Conservation (phyloP, 1,140 invertebrate species). For the Macrobrachium nipponense region DNA sequence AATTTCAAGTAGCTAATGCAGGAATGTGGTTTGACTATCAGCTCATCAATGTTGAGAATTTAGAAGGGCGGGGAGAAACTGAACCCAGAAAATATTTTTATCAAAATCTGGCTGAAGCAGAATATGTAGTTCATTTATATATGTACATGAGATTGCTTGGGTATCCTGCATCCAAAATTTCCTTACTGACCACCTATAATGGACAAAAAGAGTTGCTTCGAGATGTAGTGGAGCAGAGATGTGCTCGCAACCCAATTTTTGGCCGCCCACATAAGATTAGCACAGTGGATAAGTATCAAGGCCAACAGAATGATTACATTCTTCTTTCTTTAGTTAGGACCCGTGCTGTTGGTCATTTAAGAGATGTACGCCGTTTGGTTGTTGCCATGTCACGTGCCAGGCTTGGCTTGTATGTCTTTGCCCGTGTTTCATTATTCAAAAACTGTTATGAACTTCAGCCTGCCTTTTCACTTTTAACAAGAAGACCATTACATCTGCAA, state of each 20-base stretch:
- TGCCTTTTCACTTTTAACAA: slow-evolving; percentile 87
- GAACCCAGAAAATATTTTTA: slow-evolving; percentile 99
- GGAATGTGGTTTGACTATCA: slow-evolving; percentile 96
- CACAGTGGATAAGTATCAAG: slow-evolving; percentile 99
- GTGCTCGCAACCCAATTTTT: slow-evolving; percentile 96
- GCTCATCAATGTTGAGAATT: slow-evolving; percentile 95
- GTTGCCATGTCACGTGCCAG: slow-evolving; percentile 98
- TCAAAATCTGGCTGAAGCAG: slow-evolving; percentile 98
- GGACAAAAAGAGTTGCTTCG: slow-evolving; percentile 98
- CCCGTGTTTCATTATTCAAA: slow-evolving; percentile 89
- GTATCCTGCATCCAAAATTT: slow-evolving; percentile 97
- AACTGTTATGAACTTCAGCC: slow-evolving; percentile 97
- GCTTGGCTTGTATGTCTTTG: slow-evolving; percentile 97
- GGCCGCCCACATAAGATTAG: slow-evolving; percentile 92
- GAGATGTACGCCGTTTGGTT: slow-evolving; percentile 95
- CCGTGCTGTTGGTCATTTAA: slow-evolving; percentile 93
- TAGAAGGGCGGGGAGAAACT: slow-evolving; percentile 93
- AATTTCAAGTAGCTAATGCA: slow-evolving; percentile 91
- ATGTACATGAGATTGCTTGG: slow-evolving; percentile 99
- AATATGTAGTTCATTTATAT: slow-evolving; percentile 96
- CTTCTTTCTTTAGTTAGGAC: slow-evolving; percentile 96
- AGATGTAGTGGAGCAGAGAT: slow-evolving; percentile 89
- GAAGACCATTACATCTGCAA: slow-evolving; percentile 81
- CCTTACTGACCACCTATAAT: slow-evolving; percentile 99
- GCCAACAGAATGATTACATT: slow-evolving; percentile 99